Evolutionary conservation across 2,888 invertebrate genomes (phyloP), one percentile per base, ranked within the genome.

Genomic region (Julus scanicus): DNA sequence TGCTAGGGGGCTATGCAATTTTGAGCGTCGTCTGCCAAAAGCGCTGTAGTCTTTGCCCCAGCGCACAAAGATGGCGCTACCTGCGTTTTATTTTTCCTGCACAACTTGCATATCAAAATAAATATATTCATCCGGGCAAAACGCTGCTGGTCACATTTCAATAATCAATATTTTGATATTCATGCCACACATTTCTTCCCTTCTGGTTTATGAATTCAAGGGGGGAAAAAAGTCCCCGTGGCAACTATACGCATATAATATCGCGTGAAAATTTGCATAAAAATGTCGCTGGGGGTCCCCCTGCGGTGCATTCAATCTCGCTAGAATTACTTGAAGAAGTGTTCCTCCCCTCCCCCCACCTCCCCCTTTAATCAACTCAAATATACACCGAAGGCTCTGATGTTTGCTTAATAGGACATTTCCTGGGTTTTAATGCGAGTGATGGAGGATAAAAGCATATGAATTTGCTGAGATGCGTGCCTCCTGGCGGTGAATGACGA

Each of bases 101-200:
- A 20, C 20, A 5, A 20, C 20, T 6, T 63, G 53, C 63, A 20
- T 63, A 63, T 63, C 63, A 63, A 63, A 63, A 63, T 63, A 63
- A 63, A n/a, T n/a, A 20, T 63, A 63, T 63, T 63, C 63, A 63
- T 63, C 63, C 20, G 3, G 63, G 20, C n/a, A 20, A 20, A 63
- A 6, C 20, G 63, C 63, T 20, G 63, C 20, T 63, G 63, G 63
- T 63, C 63, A 63, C 63, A 63, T 63, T 63, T 63, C 63, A 63
- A 63, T 63, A 63, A 63, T 63, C 63, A 63, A 63, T 63, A 63
- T 63, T 63, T 63, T 63, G 63, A 63, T 63, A 63, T 63, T 63
- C 63, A 63, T 63, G 63, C 63, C 63, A 63, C 20, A 63, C 63
- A 63, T 63, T 63, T 20, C 63, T 20, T 20, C 63, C 63, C 63